Evolutionary conservation across 2,888 invertebrate genomes (phyloP), one percentile per base, ranked within the genome.

Genomic region (Achlya flavicornis): DNA sequence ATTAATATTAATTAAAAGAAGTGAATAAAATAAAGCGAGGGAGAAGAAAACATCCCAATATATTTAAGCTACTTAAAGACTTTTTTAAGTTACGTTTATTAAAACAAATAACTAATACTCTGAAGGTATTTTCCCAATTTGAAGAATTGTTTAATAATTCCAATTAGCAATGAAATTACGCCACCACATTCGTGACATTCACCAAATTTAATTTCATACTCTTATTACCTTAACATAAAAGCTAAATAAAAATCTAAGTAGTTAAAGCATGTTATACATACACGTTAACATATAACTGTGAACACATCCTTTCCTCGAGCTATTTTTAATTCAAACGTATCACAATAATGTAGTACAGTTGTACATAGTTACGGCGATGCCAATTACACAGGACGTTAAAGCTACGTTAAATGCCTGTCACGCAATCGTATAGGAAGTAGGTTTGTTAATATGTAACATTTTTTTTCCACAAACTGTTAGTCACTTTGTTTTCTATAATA

Each of bases 251-350:
- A 19, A 53, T 16, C 53, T 48, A 48, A 14, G 7, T 53, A 19
- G 19, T 10, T 19, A 53, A 53, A 8, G 19, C 19, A 19, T 19
- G 10, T 8, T 19, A 10, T 16, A 41, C 11, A 19, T 19, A 2
- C 8, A 48, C 48, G 53, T 19, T 53, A 16, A 7, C 7, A 19
- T 19, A 19, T 4, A 19, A 19, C 53, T 5, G 6, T 19, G 19
- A 53, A 53, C 53, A 53, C 53, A 19, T 19, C 53, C 53, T 53
- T 53, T 53, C 53, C 16, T 53, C 53, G 19, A 53, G 53, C 10
- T 53, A 53, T 53, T 53, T 53, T 53, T 53, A 53, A 53, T 53
- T 53, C 16, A 53, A 53, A 19, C 53, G 53, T 53, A 16, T 48
- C 16, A 14, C 14, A 53, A 4, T 19, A 19, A 3, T 8, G 10